phyloP scores from a whole-genome alignment of 1,140 invertebrate species.

The Panulirus ornatus region DNA sequence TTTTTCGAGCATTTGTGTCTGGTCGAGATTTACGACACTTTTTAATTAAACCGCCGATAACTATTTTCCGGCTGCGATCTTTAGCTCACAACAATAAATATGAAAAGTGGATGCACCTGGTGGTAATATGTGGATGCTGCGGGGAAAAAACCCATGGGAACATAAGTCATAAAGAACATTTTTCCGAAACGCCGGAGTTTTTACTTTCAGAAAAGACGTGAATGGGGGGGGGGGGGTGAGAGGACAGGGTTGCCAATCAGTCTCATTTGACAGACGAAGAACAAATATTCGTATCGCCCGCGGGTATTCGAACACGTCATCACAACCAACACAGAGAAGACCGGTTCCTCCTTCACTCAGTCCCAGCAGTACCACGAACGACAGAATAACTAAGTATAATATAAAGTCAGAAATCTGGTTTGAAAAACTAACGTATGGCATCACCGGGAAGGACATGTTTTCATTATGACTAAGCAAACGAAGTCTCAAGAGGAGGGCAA shows the following conservation, averaged over 20 bases:
- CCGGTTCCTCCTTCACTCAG: too few relatives aligned
- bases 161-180: neutral
- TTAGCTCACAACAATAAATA: constrained; percentile 10
- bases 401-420: too few relatives aligned
- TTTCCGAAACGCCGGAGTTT: constrained; percentile 6
- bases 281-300: too few relatives aligned
- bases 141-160: neutral
- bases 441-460: constrained; percentile 60
- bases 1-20: neutral
- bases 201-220: constrained; percentile 5
- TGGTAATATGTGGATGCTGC: neutral
- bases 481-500: constrained; percentile 55
- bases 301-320: too few relatives aligned
- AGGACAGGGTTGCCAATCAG: neutral
- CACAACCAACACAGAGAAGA: too few relatives aligned
- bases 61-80: neutral
- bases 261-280: too few relatives aligned
- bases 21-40: neutral
- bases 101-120: constrained; percentile 1
- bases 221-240: neutral
- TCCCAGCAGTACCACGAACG: too few relatives aligned
- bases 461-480: constrained; percentile 67
- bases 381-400: too few relatives aligned
- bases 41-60: neutral
- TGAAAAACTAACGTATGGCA: constrained; percentile 33